A percentile compares a stretch with the other conserved stretches of the same genome.
phyloP scores from a whole-genome alignment of 2,797 vertebrate genomes.

The Luscinia luscinia region DNA sequence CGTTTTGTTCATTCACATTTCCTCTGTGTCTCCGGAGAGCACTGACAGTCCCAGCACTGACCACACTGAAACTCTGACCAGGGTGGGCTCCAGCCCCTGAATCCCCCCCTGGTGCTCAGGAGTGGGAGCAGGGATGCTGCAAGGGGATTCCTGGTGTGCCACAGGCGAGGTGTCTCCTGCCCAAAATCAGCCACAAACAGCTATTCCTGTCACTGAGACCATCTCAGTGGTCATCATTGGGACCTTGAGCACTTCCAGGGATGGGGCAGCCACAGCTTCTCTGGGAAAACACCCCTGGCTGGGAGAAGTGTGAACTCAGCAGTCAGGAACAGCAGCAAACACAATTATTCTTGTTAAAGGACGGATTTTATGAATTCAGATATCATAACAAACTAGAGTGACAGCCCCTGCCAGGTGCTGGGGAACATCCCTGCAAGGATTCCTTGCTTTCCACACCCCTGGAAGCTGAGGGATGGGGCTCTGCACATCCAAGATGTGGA shows the following conservation, averaged over 20 bases:
- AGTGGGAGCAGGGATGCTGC: not conserved
- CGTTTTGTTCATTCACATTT: not conserved
- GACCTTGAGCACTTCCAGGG: not conserved
- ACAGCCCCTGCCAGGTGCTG: not conserved
- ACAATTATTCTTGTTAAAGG: not conserved
- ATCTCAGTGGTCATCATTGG: too few relatives aligned
- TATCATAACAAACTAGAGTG: accelerated
- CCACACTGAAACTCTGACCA: too few relatives aligned
- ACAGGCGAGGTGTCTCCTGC: accelerated
- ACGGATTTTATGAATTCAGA: not conserved
- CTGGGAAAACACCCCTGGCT: not conserved
- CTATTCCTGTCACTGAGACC: not conserved
- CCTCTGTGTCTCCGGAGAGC: not conserved
- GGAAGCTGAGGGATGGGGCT: not conserved
- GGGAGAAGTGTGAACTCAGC: not conserved
- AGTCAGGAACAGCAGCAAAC: not conserved
- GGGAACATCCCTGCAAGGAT: not conserved
- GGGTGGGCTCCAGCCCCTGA: not conserved
- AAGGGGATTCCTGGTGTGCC: not conserved
- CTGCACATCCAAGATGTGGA: not conserved
- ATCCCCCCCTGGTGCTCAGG: not conserved
- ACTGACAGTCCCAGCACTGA: not conserved
- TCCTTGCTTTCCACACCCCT: accelerated
- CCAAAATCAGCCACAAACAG: not conserved
- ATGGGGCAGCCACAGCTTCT: not conserved